Evolutionary conservation across 2,888 invertebrate species (phyloP), one percentile per base, ranked within the genome.

Genomic region (Aleiodes testaceus): DNA sequence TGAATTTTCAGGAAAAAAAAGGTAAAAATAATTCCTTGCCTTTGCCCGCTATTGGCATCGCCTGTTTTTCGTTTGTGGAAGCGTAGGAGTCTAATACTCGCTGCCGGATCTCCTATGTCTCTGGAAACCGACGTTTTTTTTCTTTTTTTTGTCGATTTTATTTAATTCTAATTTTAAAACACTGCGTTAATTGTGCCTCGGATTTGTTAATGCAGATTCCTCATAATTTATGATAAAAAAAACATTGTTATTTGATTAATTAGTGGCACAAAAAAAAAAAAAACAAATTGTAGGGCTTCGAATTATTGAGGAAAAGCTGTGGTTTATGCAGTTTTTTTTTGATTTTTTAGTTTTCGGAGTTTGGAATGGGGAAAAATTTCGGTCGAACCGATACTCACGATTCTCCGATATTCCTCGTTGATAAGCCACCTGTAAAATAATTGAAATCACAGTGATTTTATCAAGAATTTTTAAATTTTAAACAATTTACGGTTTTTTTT

Each of bases 41-140:
- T 87, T 85, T 79, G 85, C 82, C 78, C 80, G 80, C 71, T 75
- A 72, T 77, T 79, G 80, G 79, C 76, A 79, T 82, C 82, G 76
- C 82, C 83, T 78, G 79, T 82, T 84, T 85, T 84, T 78, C 82
- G 78, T 84, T 85, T 85, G 80, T 82, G 75, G 83, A 83, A 82
- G 77, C 82, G 86, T 79, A 87, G 87, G 80, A 87, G 86, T 79
- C 79, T 87, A 84, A 86, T 80, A 78, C 82, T 83, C 80, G 84
- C 85, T 75, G 85, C 83, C 72, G 85, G 84, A 78, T 87, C 87
- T 79, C 83, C 84, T 79, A 84, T 77, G 81, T 85, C 83, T 85
- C 85, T 86, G 86, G 84, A 85, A 85, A 82, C 80, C 59, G 59
- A 59, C 59, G 59, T 59, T 63, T 45, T 63, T 45, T 47, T 14